Conservation (phyloP, 2,797 vertebrate species). For the Cynopterus sphinx region DNA sequence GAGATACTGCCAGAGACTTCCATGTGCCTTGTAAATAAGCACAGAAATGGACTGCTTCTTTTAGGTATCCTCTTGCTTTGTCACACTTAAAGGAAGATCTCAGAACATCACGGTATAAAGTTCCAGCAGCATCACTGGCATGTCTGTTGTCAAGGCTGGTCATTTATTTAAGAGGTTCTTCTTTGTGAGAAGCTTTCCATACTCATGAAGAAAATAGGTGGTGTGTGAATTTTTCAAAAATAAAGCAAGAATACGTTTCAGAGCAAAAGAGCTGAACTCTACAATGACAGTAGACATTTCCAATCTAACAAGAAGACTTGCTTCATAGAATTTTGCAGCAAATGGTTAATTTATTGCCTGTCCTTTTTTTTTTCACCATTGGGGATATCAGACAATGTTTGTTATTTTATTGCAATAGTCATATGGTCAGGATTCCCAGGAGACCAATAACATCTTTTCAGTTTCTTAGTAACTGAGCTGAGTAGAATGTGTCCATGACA, state of each 20-base stretch:
- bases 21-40: neutral
- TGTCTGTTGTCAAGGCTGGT: neutral
- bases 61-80: neutral
- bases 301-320: neutral
- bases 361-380: neutral
- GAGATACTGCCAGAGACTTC: neutral
- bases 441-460: neutral
- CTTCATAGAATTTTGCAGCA: neutral
- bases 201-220: neutral
- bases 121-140: neutral
- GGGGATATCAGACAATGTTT: neutral
- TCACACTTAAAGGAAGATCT: neutral
- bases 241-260: neutral
- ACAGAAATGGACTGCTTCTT: neutral
- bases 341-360: constrained; percentile 30
- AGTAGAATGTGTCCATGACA: neutral
- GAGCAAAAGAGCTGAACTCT: neutral
- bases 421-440: constrained; percentile 15
- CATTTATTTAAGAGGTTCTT: constrained; percentile 51
- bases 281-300: neutral
- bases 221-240: neutral
- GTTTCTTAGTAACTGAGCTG: constrained; percentile 25
- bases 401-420: constrained; percentile 37
- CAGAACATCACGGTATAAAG: neutral
- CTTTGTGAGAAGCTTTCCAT: neutral